phyloP scores from a whole-genome alignment of 2,888 invertebrate genomes.

The Tetranychus truncatus region DNA sequence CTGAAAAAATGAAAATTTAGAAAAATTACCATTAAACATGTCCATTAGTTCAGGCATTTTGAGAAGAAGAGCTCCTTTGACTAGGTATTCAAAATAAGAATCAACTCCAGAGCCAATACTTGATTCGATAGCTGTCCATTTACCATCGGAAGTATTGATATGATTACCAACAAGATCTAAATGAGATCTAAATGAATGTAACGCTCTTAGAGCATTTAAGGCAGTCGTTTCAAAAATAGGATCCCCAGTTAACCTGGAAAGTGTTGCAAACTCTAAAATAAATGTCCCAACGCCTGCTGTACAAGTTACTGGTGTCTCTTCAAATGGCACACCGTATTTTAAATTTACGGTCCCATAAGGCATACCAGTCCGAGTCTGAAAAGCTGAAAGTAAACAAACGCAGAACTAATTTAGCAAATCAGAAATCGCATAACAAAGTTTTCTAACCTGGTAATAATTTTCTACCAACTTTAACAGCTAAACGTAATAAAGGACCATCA shows the following conservation, averaged over 20 bases:
- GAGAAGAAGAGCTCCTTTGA: slow-evolving; percentile 79
- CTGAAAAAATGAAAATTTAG: not conserved
- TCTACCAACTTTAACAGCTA: slow-evolving; percentile 87
- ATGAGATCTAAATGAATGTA: slow-evolving; percentile 66
- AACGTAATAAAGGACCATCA: slow-evolving; percentile 68
- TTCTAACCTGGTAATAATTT: slow-evolving; percentile 52
- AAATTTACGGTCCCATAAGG: slow-evolving; percentile 81
- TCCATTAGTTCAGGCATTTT: slow-evolving; percentile 74
- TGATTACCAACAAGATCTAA: slow-evolving; percentile 78
- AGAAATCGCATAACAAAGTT: not conserved
- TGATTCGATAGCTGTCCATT: slow-evolving; percentile 95
- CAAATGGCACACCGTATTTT: slow-evolving; percentile 68
- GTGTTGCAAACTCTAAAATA: slow-evolving; percentile 82
- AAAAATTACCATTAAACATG: slow-evolving; percentile 51
- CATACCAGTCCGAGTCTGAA: slow-evolving; percentile 53
- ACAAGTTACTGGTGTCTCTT: slow-evolving; percentile 89
- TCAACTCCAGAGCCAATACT: slow-evolving; percentile 91
- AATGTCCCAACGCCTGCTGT: slow-evolving; percentile 96
- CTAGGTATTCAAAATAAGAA: slow-evolving; percentile 93
- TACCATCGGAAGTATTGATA: slow-evolving; percentile 54
- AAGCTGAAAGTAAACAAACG: slow-evolving; percentile 30
- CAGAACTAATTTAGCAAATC: not conserved
- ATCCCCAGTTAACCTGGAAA: slow-evolving; percentile 80
- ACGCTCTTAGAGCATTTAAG: slow-evolving; percentile 65
- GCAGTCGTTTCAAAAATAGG: slow-evolving; percentile 79